Conservation (phyloP, 2,797 vertebrate species). For the Uromys caudimaculatus region DNA sequence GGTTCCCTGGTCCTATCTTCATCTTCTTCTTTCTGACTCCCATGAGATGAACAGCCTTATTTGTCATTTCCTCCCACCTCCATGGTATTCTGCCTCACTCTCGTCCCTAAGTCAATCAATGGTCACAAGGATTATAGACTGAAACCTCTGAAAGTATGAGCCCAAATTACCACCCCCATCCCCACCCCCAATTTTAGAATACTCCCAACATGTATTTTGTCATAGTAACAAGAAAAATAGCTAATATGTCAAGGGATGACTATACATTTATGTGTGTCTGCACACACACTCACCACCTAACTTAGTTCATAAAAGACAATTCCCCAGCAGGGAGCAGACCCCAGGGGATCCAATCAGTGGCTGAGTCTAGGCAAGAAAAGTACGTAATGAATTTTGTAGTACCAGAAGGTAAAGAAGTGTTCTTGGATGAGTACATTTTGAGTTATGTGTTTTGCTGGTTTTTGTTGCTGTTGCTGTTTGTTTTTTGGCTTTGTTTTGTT, state of each 20-base stretch:
- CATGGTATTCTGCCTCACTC: not conserved
- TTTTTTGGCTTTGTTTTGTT: not conserved
- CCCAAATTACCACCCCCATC: not conserved
- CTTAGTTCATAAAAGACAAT: not conserved
- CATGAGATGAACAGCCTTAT: not conserved
- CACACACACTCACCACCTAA: no score
- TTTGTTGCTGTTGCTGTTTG: not conserved
- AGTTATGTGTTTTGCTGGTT: not conserved
- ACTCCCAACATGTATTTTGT: not conserved
- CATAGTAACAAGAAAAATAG: not conserved
- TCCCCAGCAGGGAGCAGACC: not conserved
- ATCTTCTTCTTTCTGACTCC: not conserved
- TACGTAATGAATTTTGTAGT: not conserved
- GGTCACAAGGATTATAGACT: not conserved
- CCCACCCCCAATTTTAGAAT: not conserved
- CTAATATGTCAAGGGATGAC: not conserved
- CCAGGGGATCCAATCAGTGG: not conserved
- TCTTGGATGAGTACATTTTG: not conserved
- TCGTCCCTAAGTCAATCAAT: not conserved
- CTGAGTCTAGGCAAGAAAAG: conserved; percentile 9
- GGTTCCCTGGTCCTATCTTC: not conserved
- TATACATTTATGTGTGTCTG: not conserved
- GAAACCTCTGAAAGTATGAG: not conserved
- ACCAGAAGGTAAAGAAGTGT: not conserved
- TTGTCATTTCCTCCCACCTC: not conserved